Conservation (phyloP, 2,797 vertebrate genomes). For the Etheostoma nigrum region DNA sequence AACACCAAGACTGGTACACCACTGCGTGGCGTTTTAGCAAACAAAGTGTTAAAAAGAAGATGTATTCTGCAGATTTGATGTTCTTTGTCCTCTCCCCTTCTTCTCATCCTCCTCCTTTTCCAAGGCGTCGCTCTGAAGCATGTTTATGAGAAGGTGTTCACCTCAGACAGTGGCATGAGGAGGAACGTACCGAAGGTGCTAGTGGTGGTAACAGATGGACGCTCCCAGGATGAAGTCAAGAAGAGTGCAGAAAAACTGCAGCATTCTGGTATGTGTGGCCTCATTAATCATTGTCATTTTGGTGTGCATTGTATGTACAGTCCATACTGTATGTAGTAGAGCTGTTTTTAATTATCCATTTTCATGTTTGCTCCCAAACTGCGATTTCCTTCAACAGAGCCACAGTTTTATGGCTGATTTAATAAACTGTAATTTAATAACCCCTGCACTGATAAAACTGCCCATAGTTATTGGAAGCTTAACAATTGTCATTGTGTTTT, state of each 20-base stretch:
- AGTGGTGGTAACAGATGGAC: conserved; percentile 97
- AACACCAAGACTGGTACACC: conserved; percentile 95
- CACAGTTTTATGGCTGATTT: conserved; percentile 35
- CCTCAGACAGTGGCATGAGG: conserved; percentile 94
- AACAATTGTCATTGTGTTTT: conserved; percentile 51
- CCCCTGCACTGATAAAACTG: conserved; percentile 13
- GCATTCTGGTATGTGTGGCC: conserved; percentile 89
- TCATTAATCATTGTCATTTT: conserved; percentile 1
- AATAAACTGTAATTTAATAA: conserved; percentile 34
- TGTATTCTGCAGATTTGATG: background rate
- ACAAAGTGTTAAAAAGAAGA: background rate
- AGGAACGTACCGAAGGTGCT: conserved; percentile 96
- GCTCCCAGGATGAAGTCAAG: conserved; percentile 98
- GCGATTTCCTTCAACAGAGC: conserved; percentile 7
- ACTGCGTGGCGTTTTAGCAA: background rate
- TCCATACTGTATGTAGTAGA: background rate
- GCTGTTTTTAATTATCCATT: conserved; percentile 29
- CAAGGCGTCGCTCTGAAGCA: conserved; percentile 94
- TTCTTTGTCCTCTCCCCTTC: background rate
- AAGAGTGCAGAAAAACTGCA: conserved; percentile 93
- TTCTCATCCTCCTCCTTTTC: conserved; percentile 3
- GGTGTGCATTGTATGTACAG: background rate
- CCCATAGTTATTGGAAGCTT: conserved; percentile 36
- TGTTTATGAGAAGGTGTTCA: conserved; percentile 94
- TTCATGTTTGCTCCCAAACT: conserved; percentile 7